A percentile compares a stretch with the other conserved stretches of the same genome.
Conservation (phyloP, 2,797 vertebrate species). For the Enteromius unitaeniatus region DNA sequence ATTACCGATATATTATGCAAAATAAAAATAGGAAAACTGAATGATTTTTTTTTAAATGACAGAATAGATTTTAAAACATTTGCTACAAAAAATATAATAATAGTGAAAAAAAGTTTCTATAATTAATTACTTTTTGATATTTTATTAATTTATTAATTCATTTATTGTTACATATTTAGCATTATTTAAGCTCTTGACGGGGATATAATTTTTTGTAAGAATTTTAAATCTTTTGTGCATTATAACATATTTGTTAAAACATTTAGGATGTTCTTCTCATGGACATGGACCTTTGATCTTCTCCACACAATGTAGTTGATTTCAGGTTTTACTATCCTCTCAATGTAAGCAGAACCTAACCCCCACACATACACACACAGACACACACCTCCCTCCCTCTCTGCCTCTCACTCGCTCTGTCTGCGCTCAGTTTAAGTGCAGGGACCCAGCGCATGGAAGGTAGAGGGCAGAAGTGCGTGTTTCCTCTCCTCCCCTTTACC, state of each 20-base stretch:
- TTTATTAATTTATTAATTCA: not conserved
- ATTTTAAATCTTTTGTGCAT: not conserved
- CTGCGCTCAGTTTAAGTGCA: conserved; percentile 38
- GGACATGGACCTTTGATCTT: not conserved
- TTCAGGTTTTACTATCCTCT: not conserved
- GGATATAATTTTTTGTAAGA: not conserved
- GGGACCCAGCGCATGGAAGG: conserved; percentile 31
- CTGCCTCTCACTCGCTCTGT: conserved; percentile 24
- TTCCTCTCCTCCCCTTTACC: conserved; percentile 38
- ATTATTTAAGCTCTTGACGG: not conserved
- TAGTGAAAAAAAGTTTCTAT: no score
- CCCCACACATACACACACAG: not conserved
- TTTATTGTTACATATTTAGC: not conserved
- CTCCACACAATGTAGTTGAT: not conserved
- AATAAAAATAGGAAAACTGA: not conserved
- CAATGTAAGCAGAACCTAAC: not conserved
- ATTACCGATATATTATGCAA: not conserved
- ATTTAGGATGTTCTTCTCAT: not conserved
- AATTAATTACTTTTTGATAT: not conserved
- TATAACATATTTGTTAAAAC: not conserved
- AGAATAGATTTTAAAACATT: not conserved
- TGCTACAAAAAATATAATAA: not conserved
- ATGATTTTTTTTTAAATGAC: no score
- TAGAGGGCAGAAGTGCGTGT: conserved; percentile 42
- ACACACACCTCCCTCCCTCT: conserved; percentile 9